Base-by-base conservation (phyloP, 2,888 invertebrate genomes). In the Fragum sueziense region DNA sequence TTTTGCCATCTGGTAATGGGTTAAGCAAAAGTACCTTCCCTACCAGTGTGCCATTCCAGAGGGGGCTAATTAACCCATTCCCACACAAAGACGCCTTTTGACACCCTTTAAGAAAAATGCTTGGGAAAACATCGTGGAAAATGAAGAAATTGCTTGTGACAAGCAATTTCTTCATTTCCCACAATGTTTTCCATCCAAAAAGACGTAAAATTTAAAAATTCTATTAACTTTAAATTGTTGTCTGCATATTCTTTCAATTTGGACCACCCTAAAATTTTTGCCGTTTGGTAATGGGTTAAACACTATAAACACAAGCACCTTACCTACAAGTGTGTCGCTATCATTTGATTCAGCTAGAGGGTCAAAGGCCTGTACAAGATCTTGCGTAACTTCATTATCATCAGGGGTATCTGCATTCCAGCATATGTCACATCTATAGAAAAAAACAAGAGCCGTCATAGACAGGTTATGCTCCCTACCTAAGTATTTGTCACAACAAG, bases 321-420 rank as follows among this genome's bases (percentile, higher is more conserved):
- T 79, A 90, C 90, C 89, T 37, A 91, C 89, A 69, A 91, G 79
- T 17, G 89, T 89, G 69, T 90, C 90, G 76, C 90, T 91, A 34
- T 88, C 86, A 52, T 87, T 85, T 7, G 91, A 91, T 41, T 84
- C 82, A 25, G 82, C 85, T 17, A 92, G 86, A 1, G 90, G 90
- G 79, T 90, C 88, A 47, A 91, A 88, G 37, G 90, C 90, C 73
- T 90, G 87, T 2, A 91, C 89, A 11, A 87, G 62, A 75, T 91
- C 91, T 69, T 83, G 79, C 11, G 83, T 80, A n/a, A 86, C 85
- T 34, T 86, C 88, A 70, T 85, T 80, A 54, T 80, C 76, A 33
- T 85, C 82, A 1, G 75, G 34, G 1, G 75, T 47, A 6, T 69
- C 54, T 57, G 86, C 85, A 31, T 70, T 72, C 85, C 82, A 84